Conservation (phyloP, 2,113 vertebrate genomes). For the Phainopepla nitens region DNA sequence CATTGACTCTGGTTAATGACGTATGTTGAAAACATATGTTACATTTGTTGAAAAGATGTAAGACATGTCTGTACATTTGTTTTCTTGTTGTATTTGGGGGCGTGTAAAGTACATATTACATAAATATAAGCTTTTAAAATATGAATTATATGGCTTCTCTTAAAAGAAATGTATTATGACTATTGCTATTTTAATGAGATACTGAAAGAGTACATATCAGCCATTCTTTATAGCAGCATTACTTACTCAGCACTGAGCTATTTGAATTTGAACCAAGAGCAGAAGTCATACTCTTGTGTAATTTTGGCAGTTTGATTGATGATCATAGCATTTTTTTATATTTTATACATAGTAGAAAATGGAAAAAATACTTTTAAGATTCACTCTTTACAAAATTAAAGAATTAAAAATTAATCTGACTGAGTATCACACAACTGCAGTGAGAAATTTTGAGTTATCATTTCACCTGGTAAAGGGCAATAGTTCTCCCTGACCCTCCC, state of each 20-base stretch:
- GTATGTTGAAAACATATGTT: background rate
- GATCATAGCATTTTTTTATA: slow-evolving; percentile 44
- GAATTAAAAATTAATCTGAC: slow-evolving; percentile 70
- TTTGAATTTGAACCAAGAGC: slow-evolving; percentile 23
- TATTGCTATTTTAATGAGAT: background rate
- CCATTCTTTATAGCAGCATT: background rate
- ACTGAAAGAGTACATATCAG: background rate
- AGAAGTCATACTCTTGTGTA: slow-evolving; percentile 13
- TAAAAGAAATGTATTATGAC: background rate
- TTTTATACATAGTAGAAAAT: slow-evolving; percentile 27
- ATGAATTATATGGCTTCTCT: background rate
- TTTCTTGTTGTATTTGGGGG: background rate
- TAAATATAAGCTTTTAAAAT: background rate
- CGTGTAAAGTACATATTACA: background rate
- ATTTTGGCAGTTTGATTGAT: slow-evolving; percentile 44
- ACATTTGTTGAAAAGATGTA: rapidly evolving
- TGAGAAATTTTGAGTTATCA: slow-evolving; percentile 35
- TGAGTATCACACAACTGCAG: background rate
- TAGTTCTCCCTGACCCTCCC: background rate
- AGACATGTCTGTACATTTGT: background rate
- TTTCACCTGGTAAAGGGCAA: slow-evolving; percentile 17
- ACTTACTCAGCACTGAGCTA: background rate
- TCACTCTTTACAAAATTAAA: slow-evolving; percentile 60
- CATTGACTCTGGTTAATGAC: background rate
- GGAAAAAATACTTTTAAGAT: slow-evolving; percentile 42